Conservation (phyloP, 2,113 vertebrate genomes). For the Clarias magur region DNA sequence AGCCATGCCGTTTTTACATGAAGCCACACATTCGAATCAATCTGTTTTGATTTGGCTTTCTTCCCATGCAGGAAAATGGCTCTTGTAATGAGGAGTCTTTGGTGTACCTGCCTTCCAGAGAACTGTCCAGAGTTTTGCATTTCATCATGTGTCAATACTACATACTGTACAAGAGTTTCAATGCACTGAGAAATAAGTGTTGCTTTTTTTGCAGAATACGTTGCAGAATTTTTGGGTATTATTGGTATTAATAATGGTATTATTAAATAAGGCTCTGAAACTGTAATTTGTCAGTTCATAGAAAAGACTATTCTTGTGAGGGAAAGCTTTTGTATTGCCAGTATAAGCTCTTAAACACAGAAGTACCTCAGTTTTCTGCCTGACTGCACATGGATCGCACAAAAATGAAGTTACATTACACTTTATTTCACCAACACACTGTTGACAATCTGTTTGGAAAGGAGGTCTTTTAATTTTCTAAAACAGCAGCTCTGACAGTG, state of each 20-base stretch:
- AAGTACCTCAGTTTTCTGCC: neutral
- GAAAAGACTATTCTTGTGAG: neutral
- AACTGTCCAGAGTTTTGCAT: neutral
- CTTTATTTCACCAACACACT: neutral
- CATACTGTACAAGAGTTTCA: neutral
- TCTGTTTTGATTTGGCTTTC: constrained; percentile 37
- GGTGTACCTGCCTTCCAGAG: constrained; percentile 31
- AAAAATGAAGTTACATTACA: neutral
- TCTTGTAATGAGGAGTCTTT: constrained; percentile 23
- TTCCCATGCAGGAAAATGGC: constrained; percentile 27
- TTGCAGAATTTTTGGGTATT: neutral
- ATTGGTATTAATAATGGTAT: too few relatives aligned
- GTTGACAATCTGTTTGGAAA: neutral
- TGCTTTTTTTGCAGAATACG: neutral
- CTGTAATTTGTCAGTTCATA: neutral
- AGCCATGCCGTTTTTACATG: constrained; percentile 35
- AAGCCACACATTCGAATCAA: constrained; percentile 45
- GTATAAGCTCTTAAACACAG: neutral
- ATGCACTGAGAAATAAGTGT: neutral
- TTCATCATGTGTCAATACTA: neutral
- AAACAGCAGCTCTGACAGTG: neutral
- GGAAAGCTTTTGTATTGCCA: neutral
- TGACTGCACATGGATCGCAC: neutral
- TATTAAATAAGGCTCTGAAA: neutral
- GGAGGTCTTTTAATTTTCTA: neutral